Evolutionary conservation across 2,797 vertebrate species (phyloP).

Genomic region (Kryptopterus vitreolus): DNA sequence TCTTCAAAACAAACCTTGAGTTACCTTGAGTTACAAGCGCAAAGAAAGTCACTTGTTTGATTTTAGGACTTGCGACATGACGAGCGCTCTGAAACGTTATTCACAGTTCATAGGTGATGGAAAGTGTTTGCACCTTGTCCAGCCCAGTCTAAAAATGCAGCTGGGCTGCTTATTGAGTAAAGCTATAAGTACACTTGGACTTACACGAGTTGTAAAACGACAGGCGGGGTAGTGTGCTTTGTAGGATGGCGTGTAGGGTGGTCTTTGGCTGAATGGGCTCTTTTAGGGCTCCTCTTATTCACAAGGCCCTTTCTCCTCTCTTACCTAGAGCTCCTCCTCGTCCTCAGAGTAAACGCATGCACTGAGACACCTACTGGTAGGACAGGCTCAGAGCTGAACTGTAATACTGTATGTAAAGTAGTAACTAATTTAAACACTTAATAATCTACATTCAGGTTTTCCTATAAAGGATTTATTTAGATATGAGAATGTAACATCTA

Average conservation of each 20-base stretch:
- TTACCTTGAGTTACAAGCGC: background rate
- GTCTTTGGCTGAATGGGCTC: conserved; percentile 52
- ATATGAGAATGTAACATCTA: background rate
- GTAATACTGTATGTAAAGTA: background rate
- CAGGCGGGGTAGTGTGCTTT: conserved; percentile 64
- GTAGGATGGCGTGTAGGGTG: conserved; percentile 52
- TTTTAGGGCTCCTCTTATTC: conserved; percentile 44
- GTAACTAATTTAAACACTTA: background rate
- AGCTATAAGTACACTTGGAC: conserved; percentile 56
- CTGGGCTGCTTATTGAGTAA: conserved; percentile 46
- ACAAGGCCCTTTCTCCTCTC: conserved; percentile 54
- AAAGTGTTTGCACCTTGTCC: conserved; percentile 55
- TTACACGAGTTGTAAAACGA: conserved; percentile 63
- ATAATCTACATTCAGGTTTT: conserved; percentile 1
- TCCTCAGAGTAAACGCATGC: background rate
- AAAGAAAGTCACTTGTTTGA: background rate
- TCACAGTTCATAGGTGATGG: conserved; percentile 44
- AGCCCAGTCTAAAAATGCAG: conserved; percentile 56
- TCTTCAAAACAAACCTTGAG: background rate
- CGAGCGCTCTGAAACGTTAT: conserved; percentile 20
- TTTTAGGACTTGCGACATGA: background rate
- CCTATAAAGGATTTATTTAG: background rate
- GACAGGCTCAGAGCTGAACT: conserved; percentile 10
- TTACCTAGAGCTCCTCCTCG: conserved; percentile 54
- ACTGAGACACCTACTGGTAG: conserved; percentile 50